A percentile compares a stretch with the other conserved stretches of the same genome.
These are phyloP conservation scores for Erebia palarica DNA, from an alignment of 2,888 invertebrate genomes.

Conservation along the genomic window DNA sequence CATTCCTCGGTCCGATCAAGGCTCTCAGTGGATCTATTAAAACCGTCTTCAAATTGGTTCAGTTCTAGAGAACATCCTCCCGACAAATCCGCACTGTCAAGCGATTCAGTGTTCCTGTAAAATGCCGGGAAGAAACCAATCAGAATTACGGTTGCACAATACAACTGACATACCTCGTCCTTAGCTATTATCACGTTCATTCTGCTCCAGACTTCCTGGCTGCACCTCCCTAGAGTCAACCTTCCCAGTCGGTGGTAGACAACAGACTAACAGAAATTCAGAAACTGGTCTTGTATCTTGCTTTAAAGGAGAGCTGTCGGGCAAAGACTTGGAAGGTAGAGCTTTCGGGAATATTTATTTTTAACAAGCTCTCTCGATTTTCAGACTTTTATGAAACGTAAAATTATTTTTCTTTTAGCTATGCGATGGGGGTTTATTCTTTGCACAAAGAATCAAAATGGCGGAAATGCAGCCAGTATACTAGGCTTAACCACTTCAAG, in stretches of 20 bases:
- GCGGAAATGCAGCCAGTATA: too few species aligned
- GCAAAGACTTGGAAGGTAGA: too few species aligned
- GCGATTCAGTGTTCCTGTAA: neutral
- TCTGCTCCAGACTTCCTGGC: neutral
- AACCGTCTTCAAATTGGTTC: constrained; percentile 5
- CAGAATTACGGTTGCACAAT: neutral
- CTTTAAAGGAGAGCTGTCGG: too few species aligned
- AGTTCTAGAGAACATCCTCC: neutral
- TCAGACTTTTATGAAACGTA: too few species aligned
- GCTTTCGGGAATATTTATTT: too few species aligned
- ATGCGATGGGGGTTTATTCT: too few species aligned
- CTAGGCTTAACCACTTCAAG: too few species aligned
- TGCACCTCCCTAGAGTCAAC: neutral
- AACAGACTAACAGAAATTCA: neutral
- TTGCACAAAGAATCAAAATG: too few species aligned
- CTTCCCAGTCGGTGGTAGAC: neutral
- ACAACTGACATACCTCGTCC: neutral
- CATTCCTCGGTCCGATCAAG: neutral
- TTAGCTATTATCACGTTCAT: neutral
- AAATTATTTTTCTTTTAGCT: too few species aligned
- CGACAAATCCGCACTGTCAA: neutral
- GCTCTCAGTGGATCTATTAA: neutral
- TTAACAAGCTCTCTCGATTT: too few species aligned
- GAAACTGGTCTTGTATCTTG: neutral
- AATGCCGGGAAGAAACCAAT: constrained; percentile 15